A percentile compares a stretch with the other conserved stretches of the same genome.
These are phyloP conservation scores for Callaeas wilsoni DNA, from an alignment of 2,113 vertebrate species.

Conservation along the genomic window DNA sequence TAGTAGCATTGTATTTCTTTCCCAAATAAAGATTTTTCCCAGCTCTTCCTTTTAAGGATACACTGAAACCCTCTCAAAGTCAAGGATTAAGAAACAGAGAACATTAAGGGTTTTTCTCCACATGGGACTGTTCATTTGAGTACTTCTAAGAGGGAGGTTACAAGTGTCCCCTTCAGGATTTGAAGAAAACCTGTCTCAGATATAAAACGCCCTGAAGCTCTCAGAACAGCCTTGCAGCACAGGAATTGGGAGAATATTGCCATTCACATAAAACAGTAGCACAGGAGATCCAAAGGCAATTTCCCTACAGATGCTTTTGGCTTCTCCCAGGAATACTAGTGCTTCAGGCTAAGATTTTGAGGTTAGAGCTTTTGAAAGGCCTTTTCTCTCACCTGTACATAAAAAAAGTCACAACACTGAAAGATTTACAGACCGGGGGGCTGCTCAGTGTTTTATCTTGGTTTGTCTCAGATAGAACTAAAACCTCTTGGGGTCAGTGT, in stretches of 20 bases:
- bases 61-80: neutral
- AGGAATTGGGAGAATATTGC: neutral
- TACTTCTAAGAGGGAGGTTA: accelerated
- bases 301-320: neutral
- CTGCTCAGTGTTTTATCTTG: neutral
- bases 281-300: neutral
- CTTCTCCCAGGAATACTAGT: neutral
- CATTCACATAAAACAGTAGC: neutral
- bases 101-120: neutral
- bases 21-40: neutral
- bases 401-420: neutral
- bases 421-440: neutral
- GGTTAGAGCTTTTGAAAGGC: neutral
- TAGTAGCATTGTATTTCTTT: neutral
- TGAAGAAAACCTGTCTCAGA: neutral
- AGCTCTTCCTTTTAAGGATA: neutral
- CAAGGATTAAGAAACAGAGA: neutral
- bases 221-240: neutral
- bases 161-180: neutral
- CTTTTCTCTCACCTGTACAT: neutral
- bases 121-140: accelerated
- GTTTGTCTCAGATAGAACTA: neutral
- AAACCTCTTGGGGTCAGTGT: neutral
- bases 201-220: neutral
- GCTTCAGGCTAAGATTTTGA: neutral